Percentiles rank a stretch among this genome's conserved stretches.
Evolutionary conservation across 2,797 vertebrate species (phyloP).

Genomic region (Australoheros facetus): DNA sequence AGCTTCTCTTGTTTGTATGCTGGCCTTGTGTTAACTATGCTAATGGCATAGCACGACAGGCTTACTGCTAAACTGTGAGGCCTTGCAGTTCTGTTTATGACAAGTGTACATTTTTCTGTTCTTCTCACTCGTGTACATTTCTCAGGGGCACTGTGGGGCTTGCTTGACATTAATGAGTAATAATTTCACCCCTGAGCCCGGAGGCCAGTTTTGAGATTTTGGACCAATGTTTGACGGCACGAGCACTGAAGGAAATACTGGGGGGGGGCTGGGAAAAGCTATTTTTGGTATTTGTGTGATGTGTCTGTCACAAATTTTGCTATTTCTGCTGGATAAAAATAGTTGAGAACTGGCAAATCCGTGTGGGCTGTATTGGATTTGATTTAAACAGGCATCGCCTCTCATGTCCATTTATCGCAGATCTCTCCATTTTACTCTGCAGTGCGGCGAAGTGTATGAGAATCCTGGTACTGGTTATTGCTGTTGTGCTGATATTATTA

Average conservation of each 20-base stretch:
- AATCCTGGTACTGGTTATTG: not conserved
- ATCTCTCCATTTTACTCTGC: not conserved
- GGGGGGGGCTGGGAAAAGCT: slow-evolving; percentile 17
- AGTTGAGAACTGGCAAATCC: not conserved
- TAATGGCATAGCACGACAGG: slow-evolving; percentile 57
- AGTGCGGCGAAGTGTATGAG: slow-evolving; percentile 4
- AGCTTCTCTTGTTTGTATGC: slow-evolving; percentile 70
- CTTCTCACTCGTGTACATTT: slow-evolving; percentile 23
- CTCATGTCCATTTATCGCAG: not conserved
- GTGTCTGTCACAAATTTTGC: not conserved
- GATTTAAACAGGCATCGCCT: slow-evolving; percentile 58
- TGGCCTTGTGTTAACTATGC: slow-evolving; percentile 75
- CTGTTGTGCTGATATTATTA: slow-evolving; percentile 33
- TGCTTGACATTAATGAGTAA: slow-evolving; percentile 45
- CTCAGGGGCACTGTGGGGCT: slow-evolving; percentile 1
- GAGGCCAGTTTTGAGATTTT: slow-evolving; percentile 39
- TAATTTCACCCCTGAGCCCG: slow-evolving; percentile 14
- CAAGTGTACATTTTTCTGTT: slow-evolving; percentile 39
- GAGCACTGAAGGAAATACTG: slow-evolving; percentile 2
- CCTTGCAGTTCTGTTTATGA: slow-evolving; percentile 59
- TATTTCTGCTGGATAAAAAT: slow-evolving; percentile 7
- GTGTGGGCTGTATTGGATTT: not conserved
- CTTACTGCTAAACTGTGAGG: slow-evolving; percentile 63
- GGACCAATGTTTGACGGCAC: slow-evolving; percentile 36
- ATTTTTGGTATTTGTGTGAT: slow-evolving; percentile 23